Evolutionary conservation across 2,113 vertebrate genomes (phyloP), one percentile per base, ranked within the genome.

Genomic region (Muntiacus muntjak): DNA sequence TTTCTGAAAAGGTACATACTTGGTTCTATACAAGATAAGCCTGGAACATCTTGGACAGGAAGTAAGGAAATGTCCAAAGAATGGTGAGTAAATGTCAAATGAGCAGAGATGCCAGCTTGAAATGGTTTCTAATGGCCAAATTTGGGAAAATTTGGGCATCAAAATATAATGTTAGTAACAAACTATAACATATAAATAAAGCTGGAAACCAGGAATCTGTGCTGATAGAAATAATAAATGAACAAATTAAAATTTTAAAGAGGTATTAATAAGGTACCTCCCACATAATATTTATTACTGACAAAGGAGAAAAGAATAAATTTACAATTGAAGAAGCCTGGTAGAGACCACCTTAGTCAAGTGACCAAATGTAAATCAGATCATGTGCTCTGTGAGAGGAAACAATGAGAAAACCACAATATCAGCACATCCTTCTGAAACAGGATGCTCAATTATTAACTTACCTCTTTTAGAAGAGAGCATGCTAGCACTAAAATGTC

Each of bases 401-500:
- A 10, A 28, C 58, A 45, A 47, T 7, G 36, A 64, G 57, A 94
- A n/a, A 16, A 47, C 12, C 78, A 71, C 9, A 57, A 26, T 7
- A 26, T 91, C 90, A n/a, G 47, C 50, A 36, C 50, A 54, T 40
- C 40, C n/a, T 64, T 90, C 55, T 55, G 21, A 87, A 84, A 60
- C 36, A 64, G 11, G 23, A 50, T 62, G 58, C 1, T 54, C 30
- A 54, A 60, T 54, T n/a, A 84, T n/a, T 45, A 15, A 84, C 98
- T 98, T 97, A 99, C 97, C 98, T 99, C 98, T 98, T 98, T 98
- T 55, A 98, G 81, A 92, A 98, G 98, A 36, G 99, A 98, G 52
- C 98, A 99, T 0, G 98, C 96, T 64, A 99, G 89, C 87, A 99
- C 83, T 85, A 98, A 97, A 60, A 98, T 95, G 28, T 99, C 98